These are phyloP conservation scores for Plebejus argus DNA, from an alignment of 2,888 invertebrate species.

Conservation along the genomic window DNA sequence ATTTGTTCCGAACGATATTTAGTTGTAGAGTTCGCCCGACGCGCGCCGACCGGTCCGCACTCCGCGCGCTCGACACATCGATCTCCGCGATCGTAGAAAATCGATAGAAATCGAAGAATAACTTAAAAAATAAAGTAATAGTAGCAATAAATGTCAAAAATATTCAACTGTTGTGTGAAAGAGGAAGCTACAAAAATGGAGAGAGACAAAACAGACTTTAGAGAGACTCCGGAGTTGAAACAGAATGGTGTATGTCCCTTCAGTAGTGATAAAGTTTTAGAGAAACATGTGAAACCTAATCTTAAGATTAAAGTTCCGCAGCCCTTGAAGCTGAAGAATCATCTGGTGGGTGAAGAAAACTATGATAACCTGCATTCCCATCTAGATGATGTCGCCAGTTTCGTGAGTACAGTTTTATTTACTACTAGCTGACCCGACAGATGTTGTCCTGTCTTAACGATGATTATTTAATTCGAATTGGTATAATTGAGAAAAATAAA, in stretches of 20 bases:
- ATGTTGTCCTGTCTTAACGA: no score
- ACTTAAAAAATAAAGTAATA: neutral
- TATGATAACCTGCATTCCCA: conserved; percentile 63
- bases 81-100: conserved; percentile 55
- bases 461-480: no score
- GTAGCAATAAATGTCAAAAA: conserved; percentile 49
- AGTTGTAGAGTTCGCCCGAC: conserved; percentile 45
- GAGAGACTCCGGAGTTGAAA: conserved; percentile 37
- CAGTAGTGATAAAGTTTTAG: conserved; percentile 52
- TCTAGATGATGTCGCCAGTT: conserved; percentile 50
- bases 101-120: conserved; percentile 30
- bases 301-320: conserved; percentile 67
- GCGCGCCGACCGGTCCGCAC: conserved; percentile 52
- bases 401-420: conserved; percentile 56
- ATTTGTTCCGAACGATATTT: conserved; percentile 56
- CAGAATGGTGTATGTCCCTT: conserved; percentile 61
- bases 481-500: no score
- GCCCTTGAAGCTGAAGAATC: conserved; percentile 64
- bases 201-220: conserved; percentile 45
- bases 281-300: conserved; percentile 57
- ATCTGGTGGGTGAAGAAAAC: conserved; percentile 55
- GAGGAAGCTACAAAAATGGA: conserved; percentile 46
- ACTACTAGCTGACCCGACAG: no score
- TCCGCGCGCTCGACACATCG: conserved; percentile 47
- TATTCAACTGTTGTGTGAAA: conserved; percentile 51